phyloP scores from a whole-genome alignment of 2,888 invertebrate genomes.

The Nomada fabriciana region DNA sequence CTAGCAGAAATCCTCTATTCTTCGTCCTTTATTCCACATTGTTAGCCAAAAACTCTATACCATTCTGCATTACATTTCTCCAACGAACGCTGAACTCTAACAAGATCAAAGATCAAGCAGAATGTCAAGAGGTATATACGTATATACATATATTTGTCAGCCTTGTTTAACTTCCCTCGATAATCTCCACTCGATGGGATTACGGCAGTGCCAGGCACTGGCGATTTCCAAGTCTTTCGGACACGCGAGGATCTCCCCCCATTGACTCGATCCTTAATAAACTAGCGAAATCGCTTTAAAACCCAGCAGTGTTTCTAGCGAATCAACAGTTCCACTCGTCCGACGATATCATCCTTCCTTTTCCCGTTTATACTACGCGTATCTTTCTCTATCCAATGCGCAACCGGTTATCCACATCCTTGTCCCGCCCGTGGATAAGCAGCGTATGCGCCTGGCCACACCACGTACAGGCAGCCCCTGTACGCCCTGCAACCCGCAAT shows the following conservation, averaged over 20 bases:
- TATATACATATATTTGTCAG: background rate
- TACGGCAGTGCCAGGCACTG: constrained; percentile 44
- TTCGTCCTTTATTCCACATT: background rate
- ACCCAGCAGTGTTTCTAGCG: constrained; percentile 58
- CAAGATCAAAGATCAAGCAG: background rate
- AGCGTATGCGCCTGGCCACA: constrained; percentile 71
- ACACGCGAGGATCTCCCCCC: constrained; percentile 36
- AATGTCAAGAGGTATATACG: background rate
- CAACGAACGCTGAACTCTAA: background rate
- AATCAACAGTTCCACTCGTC: constrained; percentile 63
- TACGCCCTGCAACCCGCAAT: constrained; percentile 63
- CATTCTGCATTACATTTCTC: too few species aligned
- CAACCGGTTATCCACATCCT: constrained; percentile 39
- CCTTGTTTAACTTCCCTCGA: background rate
- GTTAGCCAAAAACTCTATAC: too few species aligned
- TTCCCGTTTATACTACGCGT: background rate
- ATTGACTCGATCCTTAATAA: constrained; percentile 49
- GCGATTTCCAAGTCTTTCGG: constrained; percentile 3
- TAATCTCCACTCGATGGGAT: constrained; percentile 37
- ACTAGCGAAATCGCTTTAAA: constrained; percentile 56
- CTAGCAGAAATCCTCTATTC: background rate
- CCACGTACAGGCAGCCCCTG: constrained; percentile 60
- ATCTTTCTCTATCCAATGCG: background rate
- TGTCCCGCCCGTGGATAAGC: constrained; percentile 26
- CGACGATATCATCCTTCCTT: constrained; percentile 42